Evolutionary conservation across 2,888 invertebrate genomes (phyloP), one percentile per base, ranked within the genome.

Genomic region (Ischnus inquisitorius): DNA sequence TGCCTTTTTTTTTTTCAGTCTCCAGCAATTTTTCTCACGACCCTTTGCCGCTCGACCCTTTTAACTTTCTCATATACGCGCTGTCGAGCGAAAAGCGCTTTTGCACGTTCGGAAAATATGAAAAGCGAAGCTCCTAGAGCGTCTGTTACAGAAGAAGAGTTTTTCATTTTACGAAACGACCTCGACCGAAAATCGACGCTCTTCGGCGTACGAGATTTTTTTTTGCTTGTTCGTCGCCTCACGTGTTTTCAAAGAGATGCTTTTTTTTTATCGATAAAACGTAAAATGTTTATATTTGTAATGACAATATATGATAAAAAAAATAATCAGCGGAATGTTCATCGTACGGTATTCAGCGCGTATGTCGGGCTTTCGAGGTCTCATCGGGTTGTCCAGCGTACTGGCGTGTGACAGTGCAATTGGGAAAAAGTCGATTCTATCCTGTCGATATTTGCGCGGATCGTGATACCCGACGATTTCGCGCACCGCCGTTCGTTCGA

Each of bases 361-460:
- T 1, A 34, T 34, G 34, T 34, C 34, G 34, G 4, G 80, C 75
- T 57, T 67, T 75, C 39, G 71, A 77, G 72, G 65, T 51, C 60
- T 71, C 65, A 57, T 68, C 41, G 28, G 25, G 41, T 25, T 60
- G 48, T 71, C 41, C 22, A 10, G 14, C 34, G 41, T 43, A n/a
- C 67, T 71, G 67, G 41, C 25, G 65, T 28, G 25, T 28, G 72
- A 64, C 81, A 46, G 60, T 77, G 28, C 60, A 82, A 77, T 82
- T 82, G 77, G 43, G 22, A 54, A 72, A 82, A 77, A 71, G 60
- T 82, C 77, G 60, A 78, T 65, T 57, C 51, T 25, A 41, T 41
- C 41, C 67, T 68, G 72, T 77, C 67, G 78, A 83, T 80, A 72
- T 83, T 80, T 72, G 60, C 72, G 68, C 67, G 64, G 43, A 72